These are phyloP conservation scores for Heliconius sara DNA, from an alignment of 2,888 invertebrate species.

Conservation along the genomic window DNA sequence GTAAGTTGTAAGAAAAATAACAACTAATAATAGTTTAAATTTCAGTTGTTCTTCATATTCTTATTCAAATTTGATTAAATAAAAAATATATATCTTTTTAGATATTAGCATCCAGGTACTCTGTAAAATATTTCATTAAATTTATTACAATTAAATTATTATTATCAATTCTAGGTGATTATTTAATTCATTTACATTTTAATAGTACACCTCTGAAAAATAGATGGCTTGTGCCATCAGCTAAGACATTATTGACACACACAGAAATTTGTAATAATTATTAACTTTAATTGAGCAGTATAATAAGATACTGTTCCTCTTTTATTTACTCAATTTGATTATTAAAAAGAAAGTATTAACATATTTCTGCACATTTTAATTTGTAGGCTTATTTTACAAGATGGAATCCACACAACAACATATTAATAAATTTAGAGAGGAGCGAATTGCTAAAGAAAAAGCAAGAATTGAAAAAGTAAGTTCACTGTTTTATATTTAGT, in stretches of 20 bases:
- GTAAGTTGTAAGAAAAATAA: too few species aligned
- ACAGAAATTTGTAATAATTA: neutral
- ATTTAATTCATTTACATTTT: neutral
- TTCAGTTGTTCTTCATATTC: neutral
- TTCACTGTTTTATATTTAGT: neutral
- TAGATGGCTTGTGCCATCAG: neutral
- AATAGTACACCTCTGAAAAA: neutral
- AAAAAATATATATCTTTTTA: neutral
- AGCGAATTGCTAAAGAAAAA: slow-evolving; percentile 70
- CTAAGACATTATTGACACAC: neutral
- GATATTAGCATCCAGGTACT: neutral
- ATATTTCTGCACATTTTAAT: neutral
- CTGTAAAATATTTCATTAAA: neutral
- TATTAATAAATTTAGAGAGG: slow-evolving; percentile 67
- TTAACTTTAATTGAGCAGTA: neutral
- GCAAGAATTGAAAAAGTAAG: slow-evolving; percentile 74
- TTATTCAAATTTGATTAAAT: neutral
- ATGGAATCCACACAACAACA: slow-evolving; percentile 60
- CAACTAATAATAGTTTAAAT: too few species aligned
- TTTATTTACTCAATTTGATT: neutral
- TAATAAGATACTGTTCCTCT: neutral
- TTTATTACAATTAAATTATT: too few species aligned
- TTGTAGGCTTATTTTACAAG: neutral
- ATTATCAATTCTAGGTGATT: neutral
- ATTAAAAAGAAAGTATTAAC: neutral